A percentile compares a stretch with the other conserved stretches of the same genome.
Evolutionary conservation across 2,888 invertebrate species (phyloP).

Genomic region (Deroplatys truncata): DNA sequence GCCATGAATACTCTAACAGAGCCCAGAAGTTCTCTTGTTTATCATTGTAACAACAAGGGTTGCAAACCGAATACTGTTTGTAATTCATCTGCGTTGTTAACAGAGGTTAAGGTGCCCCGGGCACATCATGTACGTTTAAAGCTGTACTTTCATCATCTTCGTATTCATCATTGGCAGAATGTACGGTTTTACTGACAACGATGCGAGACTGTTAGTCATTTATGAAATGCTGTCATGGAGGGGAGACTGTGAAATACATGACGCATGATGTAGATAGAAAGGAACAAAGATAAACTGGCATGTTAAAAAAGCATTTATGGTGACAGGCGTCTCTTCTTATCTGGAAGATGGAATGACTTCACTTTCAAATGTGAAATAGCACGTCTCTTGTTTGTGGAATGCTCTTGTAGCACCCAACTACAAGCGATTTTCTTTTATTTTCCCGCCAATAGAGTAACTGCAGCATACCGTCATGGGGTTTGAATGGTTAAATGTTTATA

Average conservation of each 20-base stretch:
- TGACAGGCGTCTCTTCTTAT: neutral
- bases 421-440: neutral
- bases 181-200: neutral
- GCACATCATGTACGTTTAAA: neutral
- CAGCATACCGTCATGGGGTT: too few relatives aligned
- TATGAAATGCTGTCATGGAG: neutral
- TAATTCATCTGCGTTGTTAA: neutral
- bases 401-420: neutral
- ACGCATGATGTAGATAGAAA: neutral
- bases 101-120: neutral
- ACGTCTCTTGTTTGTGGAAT: neutral
- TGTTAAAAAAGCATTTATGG: neutral
- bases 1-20: neutral
- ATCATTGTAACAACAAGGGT: neutral
- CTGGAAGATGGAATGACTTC: neutral
- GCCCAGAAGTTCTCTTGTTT: neutral
- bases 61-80: neutral
- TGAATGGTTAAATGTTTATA: too few relatives aligned
- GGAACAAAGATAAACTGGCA: neutral
- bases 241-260: neutral
- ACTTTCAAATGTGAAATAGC: neutral
- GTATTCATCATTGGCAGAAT: neutral
- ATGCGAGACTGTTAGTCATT: neutral
- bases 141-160: neutral
- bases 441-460: neutral